These are phyloP conservation scores for Drosophila tristis DNA, from an alignment of 1,140 invertebrate species.

Conservation along the genomic window DNA sequence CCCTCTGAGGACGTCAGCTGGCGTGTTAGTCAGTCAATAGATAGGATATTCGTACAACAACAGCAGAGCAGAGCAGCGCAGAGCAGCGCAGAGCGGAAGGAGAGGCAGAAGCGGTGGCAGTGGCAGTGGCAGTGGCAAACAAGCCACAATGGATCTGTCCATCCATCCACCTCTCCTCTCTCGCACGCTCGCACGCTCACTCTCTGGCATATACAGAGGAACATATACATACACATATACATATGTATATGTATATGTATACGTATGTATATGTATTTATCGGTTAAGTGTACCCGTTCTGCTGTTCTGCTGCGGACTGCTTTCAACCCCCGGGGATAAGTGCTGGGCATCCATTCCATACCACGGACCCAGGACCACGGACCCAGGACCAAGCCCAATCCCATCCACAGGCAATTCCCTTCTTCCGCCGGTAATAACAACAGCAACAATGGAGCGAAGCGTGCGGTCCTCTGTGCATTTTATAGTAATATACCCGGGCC, in stretches of 20 bases:
- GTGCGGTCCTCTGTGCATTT: slow-evolving; percentile 44
- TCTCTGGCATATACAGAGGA: background rate
- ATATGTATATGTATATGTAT: slow-evolving; percentile 9
- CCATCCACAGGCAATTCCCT: slow-evolving; percentile 62
- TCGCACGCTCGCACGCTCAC: too few species aligned
- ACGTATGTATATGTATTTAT: slow-evolving; percentile 41
- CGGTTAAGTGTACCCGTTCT: slow-evolving; percentile 39
- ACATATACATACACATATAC: too few species aligned
- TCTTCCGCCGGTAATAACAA: slow-evolving; percentile 72
- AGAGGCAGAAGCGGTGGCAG: too few species aligned
- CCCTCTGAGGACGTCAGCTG: slow-evolving; percentile 55
- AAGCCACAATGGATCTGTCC: slow-evolving; percentile 29
- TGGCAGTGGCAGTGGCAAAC: too few species aligned
- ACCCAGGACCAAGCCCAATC: slow-evolving; percentile 2
- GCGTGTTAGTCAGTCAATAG: slow-evolving; percentile 73
- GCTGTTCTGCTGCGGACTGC: slow-evolving; percentile 6
- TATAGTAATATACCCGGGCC: slow-evolving; percentile 42
- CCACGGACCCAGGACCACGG: slow-evolving; percentile 13
- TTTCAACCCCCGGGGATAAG: slow-evolving; percentile 53
- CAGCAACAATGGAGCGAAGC: slow-evolving; percentile 50
- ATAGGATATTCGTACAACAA: slow-evolving; percentile 38
- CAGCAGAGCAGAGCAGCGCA: background rate
- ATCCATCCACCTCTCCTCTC: background rate
- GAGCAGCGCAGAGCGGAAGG: too few species aligned
- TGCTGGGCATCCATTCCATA: slow-evolving; percentile 35